Percentiles rank a stretch among this genome's conserved stretches.
Evolutionary conservation across 1,140 invertebrate species (phyloP).

Genomic region (Daktulosphaira vitifoliae): DNA sequence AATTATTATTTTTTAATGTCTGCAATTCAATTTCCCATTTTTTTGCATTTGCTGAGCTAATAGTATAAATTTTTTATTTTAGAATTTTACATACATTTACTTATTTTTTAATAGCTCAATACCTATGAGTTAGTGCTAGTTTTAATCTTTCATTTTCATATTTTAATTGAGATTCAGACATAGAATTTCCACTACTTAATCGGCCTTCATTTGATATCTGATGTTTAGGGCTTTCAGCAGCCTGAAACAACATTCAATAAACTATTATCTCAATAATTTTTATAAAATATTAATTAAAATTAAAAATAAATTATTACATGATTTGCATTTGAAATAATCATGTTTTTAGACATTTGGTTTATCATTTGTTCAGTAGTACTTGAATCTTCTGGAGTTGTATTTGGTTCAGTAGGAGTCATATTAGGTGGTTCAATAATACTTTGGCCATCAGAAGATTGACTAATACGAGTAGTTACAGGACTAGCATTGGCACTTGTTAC

Average conservation of each 20-base stretch:
- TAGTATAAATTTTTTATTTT: slow-evolving; percentile 18
- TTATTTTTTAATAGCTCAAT: slow-evolving; percentile 34
- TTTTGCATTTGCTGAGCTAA: slow-evolving; percentile 89
- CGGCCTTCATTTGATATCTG: slow-evolving; percentile 41
- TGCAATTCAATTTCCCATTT: slow-evolving; percentile 97
- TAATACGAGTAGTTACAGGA: slow-evolving; percentile 58
- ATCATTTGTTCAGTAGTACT: slow-evolving; percentile 26
- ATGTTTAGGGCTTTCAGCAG: slow-evolving; percentile 55
- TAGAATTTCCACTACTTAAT: slow-evolving; percentile 40
- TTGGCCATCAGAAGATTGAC: slow-evolving; percentile 36
- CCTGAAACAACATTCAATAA: too few species aligned
- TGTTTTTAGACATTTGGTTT: slow-evolving; percentile 22
- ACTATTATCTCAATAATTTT: too few species aligned
- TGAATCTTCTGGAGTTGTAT: slow-evolving; percentile 28
- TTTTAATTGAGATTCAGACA: slow-evolving; percentile 79
- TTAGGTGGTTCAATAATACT: slow-evolving; percentile 48
- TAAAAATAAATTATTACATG: slow-evolving; percentile 3
- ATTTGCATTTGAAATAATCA: slow-evolving; percentile 14
- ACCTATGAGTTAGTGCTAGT: slow-evolving; percentile 91
- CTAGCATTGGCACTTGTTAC: slow-evolving; percentile 77
- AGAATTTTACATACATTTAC: too few species aligned
- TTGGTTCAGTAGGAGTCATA: slow-evolving; percentile 35
- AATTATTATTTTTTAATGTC: slow-evolving; percentile 92
- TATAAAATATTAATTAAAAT: background rate
- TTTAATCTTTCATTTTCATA: slow-evolving; percentile 96